Evolutionary conservation across 2,113 vertebrate genomes (phyloP).

Genomic region (Tylochromis polylepis): DNA sequence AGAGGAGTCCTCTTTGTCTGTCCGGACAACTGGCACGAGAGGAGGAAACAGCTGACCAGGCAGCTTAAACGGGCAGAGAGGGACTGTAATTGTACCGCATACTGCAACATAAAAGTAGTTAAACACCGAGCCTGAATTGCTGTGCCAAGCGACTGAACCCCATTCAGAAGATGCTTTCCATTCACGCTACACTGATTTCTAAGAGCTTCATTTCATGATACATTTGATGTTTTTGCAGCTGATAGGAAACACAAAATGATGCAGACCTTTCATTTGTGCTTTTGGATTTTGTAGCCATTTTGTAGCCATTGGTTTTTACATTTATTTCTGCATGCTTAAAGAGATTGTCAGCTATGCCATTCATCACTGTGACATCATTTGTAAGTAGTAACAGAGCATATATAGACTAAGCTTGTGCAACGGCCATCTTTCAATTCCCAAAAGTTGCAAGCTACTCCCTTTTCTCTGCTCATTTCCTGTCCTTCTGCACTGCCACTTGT

Average conservation of each 20-base stretch:
- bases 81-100: background rate
- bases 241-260: background rate
- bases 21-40: conserved; percentile 48
- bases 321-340: background rate
- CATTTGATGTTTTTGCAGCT: too few species aligned
- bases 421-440: background rate
- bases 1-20: conserved; percentile 57
- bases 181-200: background rate
- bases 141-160: background rate
- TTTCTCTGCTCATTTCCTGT: background rate
- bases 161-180: background rate
- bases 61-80: background rate
- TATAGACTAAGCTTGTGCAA: background rate
- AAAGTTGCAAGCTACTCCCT: rapidly evolving
- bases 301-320: background rate
- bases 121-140: background rate
- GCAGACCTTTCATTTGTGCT: background rate
- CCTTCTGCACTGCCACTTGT: background rate
- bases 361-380: background rate
- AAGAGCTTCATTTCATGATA: background rate
- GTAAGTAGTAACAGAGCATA: background rate
- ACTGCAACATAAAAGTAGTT: background rate
- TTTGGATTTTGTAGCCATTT: background rate
- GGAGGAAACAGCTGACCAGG: conserved; percentile 48
- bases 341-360: background rate